A percentile compares a stretch with the other conserved stretches of the same genome.
Conservation (phyloP, 2,113 vertebrate species). For the Scomber japonicus region DNA sequence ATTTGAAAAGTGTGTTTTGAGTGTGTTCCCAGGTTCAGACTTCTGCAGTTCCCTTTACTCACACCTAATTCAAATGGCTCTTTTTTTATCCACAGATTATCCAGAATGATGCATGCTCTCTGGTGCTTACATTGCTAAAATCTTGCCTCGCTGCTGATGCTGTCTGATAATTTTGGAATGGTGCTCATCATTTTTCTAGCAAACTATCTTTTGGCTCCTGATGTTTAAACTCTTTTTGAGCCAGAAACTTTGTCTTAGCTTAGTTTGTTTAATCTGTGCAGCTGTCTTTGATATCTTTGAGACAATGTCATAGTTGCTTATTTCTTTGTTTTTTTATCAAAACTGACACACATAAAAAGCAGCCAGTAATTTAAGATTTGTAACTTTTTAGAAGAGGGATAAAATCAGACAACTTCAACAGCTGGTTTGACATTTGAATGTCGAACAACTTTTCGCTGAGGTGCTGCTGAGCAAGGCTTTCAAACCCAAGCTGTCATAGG, state of each 20-base stretch:
- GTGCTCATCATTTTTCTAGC: background rate
- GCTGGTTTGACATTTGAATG: background rate
- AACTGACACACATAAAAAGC: background rate
- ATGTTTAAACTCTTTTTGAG: too few relatives aligned
- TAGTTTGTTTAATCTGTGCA: too few relatives aligned
- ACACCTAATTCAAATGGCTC: background rate
- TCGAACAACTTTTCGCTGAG: background rate
- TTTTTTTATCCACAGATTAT: constrained; percentile 2
- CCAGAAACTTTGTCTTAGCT: too few relatives aligned
- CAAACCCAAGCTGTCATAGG: background rate
- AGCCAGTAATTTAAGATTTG: too few relatives aligned
- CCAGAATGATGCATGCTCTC: constrained; percentile 2
- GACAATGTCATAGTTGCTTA: background rate
- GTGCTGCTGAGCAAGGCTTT: background rate
- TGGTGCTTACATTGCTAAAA: background rate
- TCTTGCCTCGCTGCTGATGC: background rate
- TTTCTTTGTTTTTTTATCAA: background rate
- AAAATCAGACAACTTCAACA: background rate
- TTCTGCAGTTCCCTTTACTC: constrained; percentile 4
- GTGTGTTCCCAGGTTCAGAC: background rate
- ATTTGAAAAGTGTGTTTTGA: constrained; percentile 33
- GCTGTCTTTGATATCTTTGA: too few relatives aligned
- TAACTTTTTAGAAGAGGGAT: too few relatives aligned
- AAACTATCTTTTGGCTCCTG: too few relatives aligned
- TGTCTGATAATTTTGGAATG: background rate